Conservation (phyloP, 2,113 vertebrate species). For the Pholis gunnellus region DNA sequence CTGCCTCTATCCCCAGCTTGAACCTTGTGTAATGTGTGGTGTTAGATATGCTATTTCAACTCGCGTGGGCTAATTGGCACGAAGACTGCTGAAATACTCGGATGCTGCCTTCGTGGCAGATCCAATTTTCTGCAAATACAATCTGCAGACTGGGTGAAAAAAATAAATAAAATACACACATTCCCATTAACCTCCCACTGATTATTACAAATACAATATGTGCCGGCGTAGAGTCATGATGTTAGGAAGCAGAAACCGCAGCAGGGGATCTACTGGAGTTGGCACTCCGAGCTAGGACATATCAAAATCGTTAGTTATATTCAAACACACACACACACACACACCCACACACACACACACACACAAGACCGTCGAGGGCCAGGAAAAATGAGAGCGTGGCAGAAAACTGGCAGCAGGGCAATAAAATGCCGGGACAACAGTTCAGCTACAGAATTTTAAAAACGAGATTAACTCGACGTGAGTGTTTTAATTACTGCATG, state of each 20-base stretch:
- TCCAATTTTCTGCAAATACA: slow-evolving; percentile 57
- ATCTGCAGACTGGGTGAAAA: slow-evolving; percentile 34
- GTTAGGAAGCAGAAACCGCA: slow-evolving; percentile 37
- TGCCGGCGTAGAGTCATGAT: slow-evolving; percentile 25
- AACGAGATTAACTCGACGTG: slow-evolving; percentile 13
- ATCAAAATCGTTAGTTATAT: slow-evolving; percentile 47
- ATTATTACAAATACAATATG: slow-evolving; percentile 57
- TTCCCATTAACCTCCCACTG: slow-evolving; percentile 56
- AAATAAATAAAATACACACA: neutral
- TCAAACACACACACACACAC: slow-evolving; percentile 18
- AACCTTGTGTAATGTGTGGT: slow-evolving; percentile 33
- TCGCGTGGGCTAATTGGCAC: slow-evolving; percentile 58
- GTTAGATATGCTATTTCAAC: slow-evolving; percentile 44
- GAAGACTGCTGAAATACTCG: slow-evolving; percentile 21
- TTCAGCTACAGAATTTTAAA: slow-evolving; percentile 59
- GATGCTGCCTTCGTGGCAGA: slow-evolving; percentile 43
- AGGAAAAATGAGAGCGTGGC: slow-evolving; percentile 6
- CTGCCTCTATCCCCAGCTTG: neutral
- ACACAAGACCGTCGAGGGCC: neutral
- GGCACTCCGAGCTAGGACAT: slow-evolving; percentile 38
- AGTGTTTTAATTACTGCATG: slow-evolving; percentile 46
- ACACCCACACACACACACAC: neutral
- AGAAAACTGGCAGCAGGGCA: slow-evolving; percentile 29
- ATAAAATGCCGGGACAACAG: slow-evolving; percentile 35
- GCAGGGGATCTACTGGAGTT: slow-evolving; percentile 31